phyloP scores from a whole-genome alignment of 2,888 invertebrate genomes.

The Amphiduros pacificus region DNA sequence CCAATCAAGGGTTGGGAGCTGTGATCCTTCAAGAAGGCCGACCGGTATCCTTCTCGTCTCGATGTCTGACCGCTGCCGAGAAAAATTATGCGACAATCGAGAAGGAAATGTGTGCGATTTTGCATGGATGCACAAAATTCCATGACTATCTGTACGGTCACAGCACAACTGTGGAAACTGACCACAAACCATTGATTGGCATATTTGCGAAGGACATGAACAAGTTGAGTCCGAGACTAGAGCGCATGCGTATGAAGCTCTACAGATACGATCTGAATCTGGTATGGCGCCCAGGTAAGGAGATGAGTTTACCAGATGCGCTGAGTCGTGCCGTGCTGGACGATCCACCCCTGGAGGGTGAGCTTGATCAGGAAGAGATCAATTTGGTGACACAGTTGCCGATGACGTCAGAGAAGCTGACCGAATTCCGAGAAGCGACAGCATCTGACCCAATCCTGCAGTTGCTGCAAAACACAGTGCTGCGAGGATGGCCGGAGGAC shows the following conservation, averaged over 20 bases:
- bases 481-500: not conserved
- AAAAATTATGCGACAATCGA: constrained; percentile 22
- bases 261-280: constrained; percentile 23
- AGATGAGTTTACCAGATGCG: too few species aligned
- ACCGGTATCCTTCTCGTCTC: constrained; percentile 19
- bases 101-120: constrained; percentile 16
- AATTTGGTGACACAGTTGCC: too few species aligned
- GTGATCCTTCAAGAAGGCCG: constrained; percentile 21
- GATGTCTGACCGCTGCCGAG: constrained; percentile 17
- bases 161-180: constrained; percentile 19
- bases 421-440: too few species aligned
- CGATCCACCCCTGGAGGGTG: too few species aligned
- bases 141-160: not conserved
- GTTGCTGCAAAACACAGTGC: not conserved
- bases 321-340: too few species aligned
- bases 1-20: constrained; percentile 21
- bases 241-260: constrained; percentile 25
- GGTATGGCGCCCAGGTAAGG: too few species aligned
- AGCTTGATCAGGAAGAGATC: too few species aligned
- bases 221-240: constrained; percentile 13
- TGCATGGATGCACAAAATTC: constrained; percentile 7
- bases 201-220: constrained; percentile 22
- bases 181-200: constrained; percentile 22
- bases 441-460: not conserved
- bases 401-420: too few species aligned